These are phyloP conservation scores for Mechanitis mazaeus DNA, from an alignment of 2,888 invertebrate species.

Conservation along the genomic window DNA sequence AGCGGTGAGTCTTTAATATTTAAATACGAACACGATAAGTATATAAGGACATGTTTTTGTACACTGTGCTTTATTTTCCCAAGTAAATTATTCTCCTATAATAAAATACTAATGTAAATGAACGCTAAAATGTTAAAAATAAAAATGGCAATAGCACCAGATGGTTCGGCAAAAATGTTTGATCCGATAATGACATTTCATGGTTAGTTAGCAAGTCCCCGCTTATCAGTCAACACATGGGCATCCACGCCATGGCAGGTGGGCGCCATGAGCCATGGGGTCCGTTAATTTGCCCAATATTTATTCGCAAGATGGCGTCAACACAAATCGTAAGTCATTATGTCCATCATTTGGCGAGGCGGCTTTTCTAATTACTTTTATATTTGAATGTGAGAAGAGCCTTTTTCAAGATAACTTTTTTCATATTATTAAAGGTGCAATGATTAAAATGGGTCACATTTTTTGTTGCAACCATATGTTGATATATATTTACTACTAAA, in stretches of 20 bases:
- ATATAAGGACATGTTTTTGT: not conserved
- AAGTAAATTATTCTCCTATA: not conserved
- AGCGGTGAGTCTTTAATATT: not conserved
- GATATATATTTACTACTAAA: not conserved
- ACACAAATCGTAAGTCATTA: conserved; percentile 63
- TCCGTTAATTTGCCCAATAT: conserved; percentile 69
- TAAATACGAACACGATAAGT: not conserved
- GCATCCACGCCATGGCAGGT: conserved; percentile 44
- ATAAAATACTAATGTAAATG: not conserved
- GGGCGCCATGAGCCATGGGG: conserved; percentile 63
- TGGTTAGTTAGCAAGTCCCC: conserved; percentile 42
- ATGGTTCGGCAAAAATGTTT: conserved; percentile 37
- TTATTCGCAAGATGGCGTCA: conserved; percentile 69
- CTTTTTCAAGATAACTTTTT: conserved; percentile 1
- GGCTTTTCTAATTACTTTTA: conserved; percentile 51
- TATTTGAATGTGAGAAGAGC: conserved; percentile 24
- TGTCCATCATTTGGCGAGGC: conserved; percentile 61
- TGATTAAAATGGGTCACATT: conserved; percentile 8
- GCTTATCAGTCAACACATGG: conserved; percentile 53
- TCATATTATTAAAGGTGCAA: conserved; percentile 5
- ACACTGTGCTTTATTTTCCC: too few relatives aligned
- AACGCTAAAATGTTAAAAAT: conserved; percentile 7
- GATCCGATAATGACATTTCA: conserved; percentile 59
- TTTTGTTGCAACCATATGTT: not conserved
- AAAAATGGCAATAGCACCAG: conserved; percentile 25